phyloP scores from a whole-genome alignment of 2,888 invertebrate species.

The Nephrotoma guestfalica region DNA sequence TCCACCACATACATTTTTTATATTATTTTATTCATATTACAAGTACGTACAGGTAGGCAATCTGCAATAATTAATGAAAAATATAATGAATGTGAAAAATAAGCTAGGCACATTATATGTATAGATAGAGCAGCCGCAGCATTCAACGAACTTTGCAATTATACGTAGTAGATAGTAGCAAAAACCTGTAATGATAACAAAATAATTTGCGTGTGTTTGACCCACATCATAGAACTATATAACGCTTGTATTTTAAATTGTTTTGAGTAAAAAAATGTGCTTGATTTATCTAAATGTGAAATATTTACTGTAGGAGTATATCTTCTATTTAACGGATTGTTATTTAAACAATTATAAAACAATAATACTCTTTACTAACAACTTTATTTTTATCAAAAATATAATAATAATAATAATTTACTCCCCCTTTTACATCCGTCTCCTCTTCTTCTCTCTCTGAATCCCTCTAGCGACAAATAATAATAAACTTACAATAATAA shows the following conservation, averaged over 20 bases:
- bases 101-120: neutral
- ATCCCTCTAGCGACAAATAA: no score
- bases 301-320: no score
- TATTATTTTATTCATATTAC: neutral
- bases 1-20: neutral
- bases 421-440: no score
- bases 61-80: neutral
- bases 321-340: no score
- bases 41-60: neutral
- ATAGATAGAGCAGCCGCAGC: neutral
- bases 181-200: neutral
- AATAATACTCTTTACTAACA: no score
- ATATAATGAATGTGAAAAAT: neutral
- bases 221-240: neutral
- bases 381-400: no score
- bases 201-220: neutral
- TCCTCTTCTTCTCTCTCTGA: no score
- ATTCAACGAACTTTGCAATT: neutral
- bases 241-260: neutral
- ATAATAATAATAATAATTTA: no score
- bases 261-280: neutral
- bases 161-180: neutral
- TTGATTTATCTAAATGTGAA: no score
- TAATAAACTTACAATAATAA: no score
- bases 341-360: no score